phyloP scores from a whole-genome alignment of 2,888 invertebrate species.

The Agrenia bidenticulata region DNA sequence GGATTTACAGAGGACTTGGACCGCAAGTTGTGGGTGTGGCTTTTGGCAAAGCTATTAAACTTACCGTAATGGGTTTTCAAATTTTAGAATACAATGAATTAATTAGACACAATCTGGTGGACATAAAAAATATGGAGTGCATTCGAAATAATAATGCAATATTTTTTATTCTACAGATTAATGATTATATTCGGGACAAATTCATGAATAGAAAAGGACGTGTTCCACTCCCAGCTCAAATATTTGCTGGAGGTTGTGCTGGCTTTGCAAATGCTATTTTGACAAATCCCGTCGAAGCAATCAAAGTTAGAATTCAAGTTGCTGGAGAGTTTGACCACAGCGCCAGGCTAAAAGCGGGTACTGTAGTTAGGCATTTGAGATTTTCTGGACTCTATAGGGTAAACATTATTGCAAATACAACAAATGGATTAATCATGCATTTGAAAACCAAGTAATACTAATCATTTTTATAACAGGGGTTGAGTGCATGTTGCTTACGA shows the following conservation, averaged over 20 bases:
- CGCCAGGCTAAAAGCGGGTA: slow-evolving; percentile 57
- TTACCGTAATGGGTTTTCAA: slow-evolving; percentile 56
- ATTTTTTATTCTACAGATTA: slow-evolving; percentile 56
- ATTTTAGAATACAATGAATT: no score
- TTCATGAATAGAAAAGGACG: slow-evolving; percentile 58
- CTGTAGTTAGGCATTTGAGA: slow-evolving; percentile 62
- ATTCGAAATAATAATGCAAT: not conserved
- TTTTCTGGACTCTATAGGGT: slow-evolving; percentile 64
- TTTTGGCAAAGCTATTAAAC: slow-evolving; percentile 66
- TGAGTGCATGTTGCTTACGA: slow-evolving; percentile 63
- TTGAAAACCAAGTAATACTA: not conserved
- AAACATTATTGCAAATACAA: slow-evolving; percentile 11
- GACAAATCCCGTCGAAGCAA: slow-evolving; percentile 66
- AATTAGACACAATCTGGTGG: no score
- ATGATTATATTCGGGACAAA: slow-evolving; percentile 62
- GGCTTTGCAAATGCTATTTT: slow-evolving; percentile 61
- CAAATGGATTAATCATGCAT: not conserved
- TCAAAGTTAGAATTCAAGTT: slow-evolving; percentile 65
- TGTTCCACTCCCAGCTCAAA: slow-evolving; percentile 60
- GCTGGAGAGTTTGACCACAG: slow-evolving; percentile 60
- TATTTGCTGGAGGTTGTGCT: slow-evolving; percentile 61
- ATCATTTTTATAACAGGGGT: slow-evolving; percentile 55
- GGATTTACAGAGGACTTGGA: slow-evolving; percentile 60
- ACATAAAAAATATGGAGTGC: not conserved
- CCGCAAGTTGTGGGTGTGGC: slow-evolving; percentile 66